Percentiles rank a stretch among this genome's conserved stretches.
phyloP scores from a whole-genome alignment of 1,140 invertebrate species.

The Chironomus striatipennis region DNA sequence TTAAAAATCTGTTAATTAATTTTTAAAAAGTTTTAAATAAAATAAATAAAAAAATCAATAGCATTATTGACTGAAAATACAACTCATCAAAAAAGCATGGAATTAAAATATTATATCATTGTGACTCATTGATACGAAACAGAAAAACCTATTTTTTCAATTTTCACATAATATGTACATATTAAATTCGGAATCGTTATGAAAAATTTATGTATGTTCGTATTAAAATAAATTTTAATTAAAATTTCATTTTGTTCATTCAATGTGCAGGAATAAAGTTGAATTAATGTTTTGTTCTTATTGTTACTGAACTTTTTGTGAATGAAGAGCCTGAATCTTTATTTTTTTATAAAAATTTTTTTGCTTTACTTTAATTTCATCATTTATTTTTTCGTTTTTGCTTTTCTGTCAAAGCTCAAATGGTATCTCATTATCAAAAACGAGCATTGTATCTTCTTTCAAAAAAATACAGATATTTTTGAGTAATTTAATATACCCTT shows the following conservation, averaged over 20 bases:
- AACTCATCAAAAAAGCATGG: neutral
- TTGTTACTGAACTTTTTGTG: neutral
- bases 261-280: neutral
- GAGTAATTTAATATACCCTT: neutral
- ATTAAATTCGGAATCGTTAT: neutral
- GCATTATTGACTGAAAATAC: too few relatives aligned
- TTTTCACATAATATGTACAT: neutral
- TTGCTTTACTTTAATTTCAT: too few relatives aligned
- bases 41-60: too few relatives aligned
- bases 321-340: neutral
- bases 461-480: neutral
- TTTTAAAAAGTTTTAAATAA: too few relatives aligned
- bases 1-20: too few relatives aligned
- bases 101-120: neutral
- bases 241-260: neutral
- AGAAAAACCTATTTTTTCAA: neutral
- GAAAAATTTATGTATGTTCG: neutral
- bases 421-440: neutral
- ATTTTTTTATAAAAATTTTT: neutral
- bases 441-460: too few relatives aligned
- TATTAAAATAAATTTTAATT: slow-evolving; percentile 15
- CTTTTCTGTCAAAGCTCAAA: slow-evolving; percentile 5
- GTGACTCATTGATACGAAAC: neutral
- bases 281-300: neutral
- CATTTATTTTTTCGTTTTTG: neutral